phyloP scores from a whole-genome alignment of 2,797 vertebrate genomes.

The Trachurus trachurus region DNA sequence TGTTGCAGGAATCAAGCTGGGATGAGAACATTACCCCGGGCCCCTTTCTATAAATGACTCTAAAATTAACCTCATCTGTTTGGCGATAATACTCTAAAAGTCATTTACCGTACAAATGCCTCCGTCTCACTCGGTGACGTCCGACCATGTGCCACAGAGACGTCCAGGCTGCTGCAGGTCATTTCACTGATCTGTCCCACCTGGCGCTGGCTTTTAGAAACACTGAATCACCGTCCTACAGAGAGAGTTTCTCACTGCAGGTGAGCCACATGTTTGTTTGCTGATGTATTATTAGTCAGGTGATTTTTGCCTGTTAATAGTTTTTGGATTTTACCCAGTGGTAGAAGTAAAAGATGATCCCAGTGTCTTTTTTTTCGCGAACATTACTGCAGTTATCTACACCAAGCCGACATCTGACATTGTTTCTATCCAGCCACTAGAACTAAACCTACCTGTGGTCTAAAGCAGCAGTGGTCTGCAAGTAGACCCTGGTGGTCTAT shows the following conservation, averaged over 20 bases:
- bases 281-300: background rate
- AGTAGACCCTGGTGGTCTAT: too few relatives aligned
- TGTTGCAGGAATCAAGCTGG: slow-evolving; percentile 31
- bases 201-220: slow-evolving; percentile 16
- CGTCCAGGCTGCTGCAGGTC: slow-evolving; percentile 35
- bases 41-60: slow-evolving; percentile 48
- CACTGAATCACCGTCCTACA: background rate
- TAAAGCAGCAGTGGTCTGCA: too few relatives aligned
- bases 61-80: slow-evolving; percentile 45
- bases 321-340: background rate
- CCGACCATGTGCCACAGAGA: slow-evolving; percentile 9
- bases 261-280: background rate
- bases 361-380: background rate
- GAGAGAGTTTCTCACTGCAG: background rate
- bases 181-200: slow-evolving; percentile 27
- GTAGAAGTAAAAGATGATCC: background rate
- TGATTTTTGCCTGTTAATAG: background rate
- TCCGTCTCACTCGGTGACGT: slow-evolving; percentile 20
- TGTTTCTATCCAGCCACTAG: background rate
- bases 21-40: slow-evolving; percentile 37
- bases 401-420: too few relatives aligned
- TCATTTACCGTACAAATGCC: slow-evolving; percentile 30
- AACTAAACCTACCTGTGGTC: background rate
- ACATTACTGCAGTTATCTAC: background rate
- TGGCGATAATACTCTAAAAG: slow-evolving; percentile 32